Percentiles rank a stretch among this genome's conserved stretches.
These are phyloP conservation scores for Gavialis gangeticus DNA, from an alignment of 2,113 vertebrate genomes.

Conservation along the genomic window DNA sequence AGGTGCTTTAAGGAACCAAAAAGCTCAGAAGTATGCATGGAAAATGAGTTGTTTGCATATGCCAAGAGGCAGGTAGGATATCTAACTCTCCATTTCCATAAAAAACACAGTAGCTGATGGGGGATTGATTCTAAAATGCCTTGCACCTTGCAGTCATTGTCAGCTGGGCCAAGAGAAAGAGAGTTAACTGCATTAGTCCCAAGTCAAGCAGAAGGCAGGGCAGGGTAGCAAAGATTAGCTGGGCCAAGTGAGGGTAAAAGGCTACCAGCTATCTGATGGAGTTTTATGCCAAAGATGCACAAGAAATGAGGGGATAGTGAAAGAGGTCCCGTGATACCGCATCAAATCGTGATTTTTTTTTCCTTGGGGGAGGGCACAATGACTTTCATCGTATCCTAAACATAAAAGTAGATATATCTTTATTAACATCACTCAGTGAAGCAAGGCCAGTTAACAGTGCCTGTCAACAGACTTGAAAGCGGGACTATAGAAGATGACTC, in stretches of 20 bases:
- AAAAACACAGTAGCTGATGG: neutral
- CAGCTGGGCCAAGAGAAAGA: neutral
- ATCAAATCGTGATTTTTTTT: neutral
- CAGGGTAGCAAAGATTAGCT: too few species aligned
- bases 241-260: neutral
- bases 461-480: neutral
- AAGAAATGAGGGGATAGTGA: neutral
- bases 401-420: neutral
- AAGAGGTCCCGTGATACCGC: neutral
- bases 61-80: neutral
- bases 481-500: neutral
- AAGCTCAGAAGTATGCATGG: neutral
- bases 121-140: neutral
- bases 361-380: neutral
- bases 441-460: neutral
- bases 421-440: neutral
- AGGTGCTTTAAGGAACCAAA: neutral
- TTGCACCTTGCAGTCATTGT: neutral
- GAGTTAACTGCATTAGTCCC: too few species aligned
- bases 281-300: neutral
- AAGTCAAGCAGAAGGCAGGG: too few species aligned
- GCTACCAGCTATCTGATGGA: neutral
- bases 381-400: neutral
- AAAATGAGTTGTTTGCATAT: neutral
- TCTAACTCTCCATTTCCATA: neutral